Percentiles rank a stretch among this genome's conserved stretches.
phyloP scores from a whole-genome alignment of 64 coral and sea anemone genomes.

The Acropora yongei region DNA sequence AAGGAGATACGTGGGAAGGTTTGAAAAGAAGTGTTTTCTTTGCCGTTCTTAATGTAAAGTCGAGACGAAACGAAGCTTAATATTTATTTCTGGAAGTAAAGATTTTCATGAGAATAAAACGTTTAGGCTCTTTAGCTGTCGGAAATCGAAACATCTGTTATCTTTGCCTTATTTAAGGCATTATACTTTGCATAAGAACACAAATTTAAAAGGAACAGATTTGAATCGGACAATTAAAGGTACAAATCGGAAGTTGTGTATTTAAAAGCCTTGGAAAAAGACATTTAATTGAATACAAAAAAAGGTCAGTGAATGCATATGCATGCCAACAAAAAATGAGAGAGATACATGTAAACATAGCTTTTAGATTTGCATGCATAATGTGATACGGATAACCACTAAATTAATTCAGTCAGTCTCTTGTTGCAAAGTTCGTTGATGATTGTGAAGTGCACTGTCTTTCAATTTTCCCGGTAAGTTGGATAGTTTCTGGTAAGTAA shows the following conservation, averaged over 20 bases:
- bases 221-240: background rate
- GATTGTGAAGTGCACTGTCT: too few species aligned
- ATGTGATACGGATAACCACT: too few species aligned
- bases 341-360: too few species aligned
- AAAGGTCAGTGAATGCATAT: too few species aligned
- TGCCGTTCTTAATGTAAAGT: background rate
- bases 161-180: background rate
- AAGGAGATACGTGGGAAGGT: background rate
- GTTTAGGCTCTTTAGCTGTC: background rate
- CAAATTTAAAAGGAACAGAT: background rate
- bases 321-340: too few species aligned
- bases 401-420: too few species aligned
- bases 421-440: too few species aligned
- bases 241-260: background rate
- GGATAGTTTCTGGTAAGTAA: too few species aligned
- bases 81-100: background rate
- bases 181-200: background rate
- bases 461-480: too few species aligned
- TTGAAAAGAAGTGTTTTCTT: background rate
- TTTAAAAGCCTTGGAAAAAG: too few species aligned
- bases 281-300: too few species aligned
- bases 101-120: background rate
- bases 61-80: background rate
- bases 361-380: too few species aligned
- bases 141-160: background rate